These are phyloP conservation scores for Hipposideros armiger DNA, from an alignment of 2,113 vertebrate genomes.

Conservation along the genomic window DNA sequence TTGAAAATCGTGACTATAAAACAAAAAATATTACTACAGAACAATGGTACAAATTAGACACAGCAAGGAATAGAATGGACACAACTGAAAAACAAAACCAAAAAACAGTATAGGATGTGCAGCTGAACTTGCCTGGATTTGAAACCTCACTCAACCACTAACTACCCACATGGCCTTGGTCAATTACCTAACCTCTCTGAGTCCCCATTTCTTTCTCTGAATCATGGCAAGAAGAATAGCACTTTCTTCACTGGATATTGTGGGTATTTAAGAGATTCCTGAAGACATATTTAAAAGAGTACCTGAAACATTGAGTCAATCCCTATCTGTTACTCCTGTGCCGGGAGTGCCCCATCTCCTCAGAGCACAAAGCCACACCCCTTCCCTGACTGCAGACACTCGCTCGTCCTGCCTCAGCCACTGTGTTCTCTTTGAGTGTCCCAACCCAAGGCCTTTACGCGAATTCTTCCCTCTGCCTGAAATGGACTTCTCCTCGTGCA, in stretches of 20 bases:
- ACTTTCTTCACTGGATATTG: neutral
- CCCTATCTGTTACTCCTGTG: neutral
- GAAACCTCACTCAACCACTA: neutral
- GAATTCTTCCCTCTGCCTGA: neutral
- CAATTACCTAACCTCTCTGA: neutral
- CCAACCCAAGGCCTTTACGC: accelerated
- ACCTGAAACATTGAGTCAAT: neutral
- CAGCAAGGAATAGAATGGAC: neutral
- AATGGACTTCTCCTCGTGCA: neutral
- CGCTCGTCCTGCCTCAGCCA: neutral
- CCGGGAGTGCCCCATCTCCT: neutral
- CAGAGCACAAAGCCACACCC: neutral
- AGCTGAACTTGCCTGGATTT: neutral
- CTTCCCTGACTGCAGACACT: accelerated
- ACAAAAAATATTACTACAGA: neutral
- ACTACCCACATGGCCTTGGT: too few relatives aligned
- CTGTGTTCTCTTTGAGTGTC: neutral
- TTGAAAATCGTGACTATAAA: neutral
- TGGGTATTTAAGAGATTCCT: neutral
- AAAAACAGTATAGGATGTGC: neutral
- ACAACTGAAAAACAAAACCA: neutral
- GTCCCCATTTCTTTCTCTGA: neutral
- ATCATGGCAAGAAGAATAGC: neutral
- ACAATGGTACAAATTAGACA: neutral
- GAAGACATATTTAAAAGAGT: neutral